Percentiles rank a stretch among this genome's conserved stretches.
Conservation (phyloP, 2,113 vertebrate genomes). For the Cynocephalus volans region DNA sequence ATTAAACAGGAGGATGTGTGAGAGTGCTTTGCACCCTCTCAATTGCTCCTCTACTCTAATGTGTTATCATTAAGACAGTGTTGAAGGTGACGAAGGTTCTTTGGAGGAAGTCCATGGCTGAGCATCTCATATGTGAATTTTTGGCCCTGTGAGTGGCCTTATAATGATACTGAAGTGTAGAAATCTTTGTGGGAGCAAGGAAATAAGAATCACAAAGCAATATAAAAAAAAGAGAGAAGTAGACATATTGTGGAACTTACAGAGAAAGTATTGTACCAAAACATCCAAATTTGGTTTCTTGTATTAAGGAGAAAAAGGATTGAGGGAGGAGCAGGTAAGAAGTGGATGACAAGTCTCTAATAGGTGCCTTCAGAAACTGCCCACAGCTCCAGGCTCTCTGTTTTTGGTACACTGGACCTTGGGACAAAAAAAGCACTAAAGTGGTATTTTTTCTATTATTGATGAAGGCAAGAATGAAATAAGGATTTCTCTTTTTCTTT, state of each 20-base stretch:
- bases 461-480: background rate
- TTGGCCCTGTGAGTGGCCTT: background rate
- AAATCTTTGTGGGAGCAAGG: background rate
- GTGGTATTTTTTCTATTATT: background rate
- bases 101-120: slow-evolving; percentile 1
- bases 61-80: slow-evolving; percentile 29
- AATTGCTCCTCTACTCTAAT: slow-evolving; percentile 37
- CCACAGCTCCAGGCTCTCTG: background rate
- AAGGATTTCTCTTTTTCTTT: background rate
- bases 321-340: background rate
- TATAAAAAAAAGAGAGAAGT: background rate
- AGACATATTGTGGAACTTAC: background rate
- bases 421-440: background rate
- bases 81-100: background rate
- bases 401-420: background rate
- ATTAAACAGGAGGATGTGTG: background rate
- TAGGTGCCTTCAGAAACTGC: background rate
- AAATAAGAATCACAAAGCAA: slow-evolving; percentile 9
- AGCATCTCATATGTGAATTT: background rate
- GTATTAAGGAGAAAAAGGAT: background rate
- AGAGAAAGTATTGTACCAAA: background rate
- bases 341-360: background rate
- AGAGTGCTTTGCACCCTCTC: slow-evolving; percentile 14
- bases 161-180: background rate
- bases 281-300: background rate